Evolutionary conservation across 2,113 vertebrate species (phyloP), one percentile per base, ranked within the genome.

Genomic region (Ceratotherium simum): DNA sequence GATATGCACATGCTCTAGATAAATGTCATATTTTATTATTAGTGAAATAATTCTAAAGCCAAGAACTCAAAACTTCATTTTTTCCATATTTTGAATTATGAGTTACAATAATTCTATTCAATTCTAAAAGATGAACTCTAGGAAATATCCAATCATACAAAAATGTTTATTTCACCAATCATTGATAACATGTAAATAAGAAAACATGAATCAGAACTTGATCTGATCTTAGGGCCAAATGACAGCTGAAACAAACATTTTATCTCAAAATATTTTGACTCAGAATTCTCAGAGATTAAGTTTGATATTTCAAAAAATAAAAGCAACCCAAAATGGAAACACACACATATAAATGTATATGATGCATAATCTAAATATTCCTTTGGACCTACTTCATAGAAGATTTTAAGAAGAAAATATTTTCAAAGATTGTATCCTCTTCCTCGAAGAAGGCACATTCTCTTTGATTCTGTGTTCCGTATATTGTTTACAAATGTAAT

Each of bases 61-160:
- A 90, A 79, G 1, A 67, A 86, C 2, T 4, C 33, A 5, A 86
- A 46, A 56, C 2, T 3, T 56, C 88, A 1, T 64, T 65, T 86
- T 96, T 81, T 58, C 5, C 6, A 21, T 64, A 64, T 81, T 97
- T 96, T 60, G 31, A 85, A 93, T 95, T 91, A 33, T 67, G 42
- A 84, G 29, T 36, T 78, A 31, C 3, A 65, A 7, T 36, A 82
- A 60, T 69, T 67, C n/a, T 27, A 70, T 86, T 94, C 12, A 80
- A 7, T 86, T 83, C 13, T 82, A 12, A 76, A 81, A 4, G 4
- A 72, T 90, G 31, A 69, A 31, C 23, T 85, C 46, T 8, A 56
- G 6, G 82, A 92, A 58, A 12, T 87, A 48, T 79, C 16, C 6
- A 60, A 39, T 0, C 3, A 60, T 29, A 36, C 0, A 64, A 70